phyloP scores from a whole-genome alignment of 1,140 invertebrate species.

The Drosophila parabipectinata region DNA sequence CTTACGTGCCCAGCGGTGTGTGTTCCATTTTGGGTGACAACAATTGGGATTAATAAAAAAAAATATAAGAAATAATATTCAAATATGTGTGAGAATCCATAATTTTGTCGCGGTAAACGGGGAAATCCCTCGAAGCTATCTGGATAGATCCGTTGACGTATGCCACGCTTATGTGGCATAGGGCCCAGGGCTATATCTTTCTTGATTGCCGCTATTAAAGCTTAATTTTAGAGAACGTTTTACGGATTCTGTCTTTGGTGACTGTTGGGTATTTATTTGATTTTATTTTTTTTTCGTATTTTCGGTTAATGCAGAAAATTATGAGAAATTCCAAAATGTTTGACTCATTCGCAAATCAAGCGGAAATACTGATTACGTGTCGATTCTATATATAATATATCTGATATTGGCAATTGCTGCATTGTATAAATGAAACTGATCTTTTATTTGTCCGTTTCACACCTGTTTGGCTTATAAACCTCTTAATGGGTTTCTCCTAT shows the following conservation, averaged over 20 bases:
- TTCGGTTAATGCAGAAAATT: constrained; percentile 28
- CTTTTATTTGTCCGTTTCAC: constrained; percentile 43
- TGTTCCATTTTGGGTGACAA: constrained; percentile 55
- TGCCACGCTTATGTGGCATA: constrained; percentile 48
- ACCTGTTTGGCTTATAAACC: constrained; percentile 47
- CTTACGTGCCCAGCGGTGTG: constrained; percentile 25
- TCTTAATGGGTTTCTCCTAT: constrained; percentile 48
- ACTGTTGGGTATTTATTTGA: background rate
- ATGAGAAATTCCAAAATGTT: constrained; percentile 30
- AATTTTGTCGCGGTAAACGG: constrained; percentile 30
- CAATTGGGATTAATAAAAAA: constrained; percentile 41
- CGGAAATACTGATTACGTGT: constrained; percentile 42
- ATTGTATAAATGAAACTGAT: constrained; percentile 45
- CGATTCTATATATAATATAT: constrained; percentile 20
- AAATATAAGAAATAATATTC: constrained; percentile 6
- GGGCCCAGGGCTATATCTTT: constrained; percentile 21
- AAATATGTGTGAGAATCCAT: constrained; percentile 18
- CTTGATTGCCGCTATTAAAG: constrained; percentile 57
- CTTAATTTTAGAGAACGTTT: constrained; percentile 45
- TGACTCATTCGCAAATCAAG: constrained; percentile 31
- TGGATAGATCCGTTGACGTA: constrained; percentile 45
- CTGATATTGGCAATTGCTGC: constrained; percentile 29
- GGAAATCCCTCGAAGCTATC: constrained; percentile 47
- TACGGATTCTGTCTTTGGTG: constrained; percentile 25
- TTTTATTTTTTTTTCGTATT: background rate